Evolutionary conservation across 2,888 invertebrate species (phyloP).

Genomic region (Osmoderma eremita): DNA sequence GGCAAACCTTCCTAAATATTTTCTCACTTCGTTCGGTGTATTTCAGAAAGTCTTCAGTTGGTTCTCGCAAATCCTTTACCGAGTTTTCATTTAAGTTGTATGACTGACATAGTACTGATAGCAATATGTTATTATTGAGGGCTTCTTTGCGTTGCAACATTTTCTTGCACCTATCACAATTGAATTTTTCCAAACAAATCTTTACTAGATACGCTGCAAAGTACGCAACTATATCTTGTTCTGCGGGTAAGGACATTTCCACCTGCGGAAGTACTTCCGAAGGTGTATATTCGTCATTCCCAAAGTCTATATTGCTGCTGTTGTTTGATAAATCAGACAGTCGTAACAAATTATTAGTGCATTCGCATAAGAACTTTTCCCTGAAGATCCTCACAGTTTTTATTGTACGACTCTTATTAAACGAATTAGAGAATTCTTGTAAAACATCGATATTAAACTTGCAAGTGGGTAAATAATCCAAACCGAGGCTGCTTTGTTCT

Average conservation of each 20-base stretch:
- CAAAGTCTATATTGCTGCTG: not conserved
- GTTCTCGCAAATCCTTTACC: not conserved
- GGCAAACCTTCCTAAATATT: constrained; percentile 22
- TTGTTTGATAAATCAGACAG: not conserved
- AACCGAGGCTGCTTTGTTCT: not conserved
- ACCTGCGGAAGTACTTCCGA: not conserved
- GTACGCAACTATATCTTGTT: not conserved
- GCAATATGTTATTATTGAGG: constrained; percentile 5
- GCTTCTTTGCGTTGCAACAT: constrained; percentile 32
- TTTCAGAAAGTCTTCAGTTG: not conserved
- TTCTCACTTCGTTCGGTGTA: constrained; percentile 6
- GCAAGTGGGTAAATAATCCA: not conserved
- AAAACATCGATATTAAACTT: constrained; percentile 28
- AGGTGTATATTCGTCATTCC: not conserved
- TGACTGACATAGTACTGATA: not conserved
- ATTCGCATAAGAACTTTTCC: not conserved
- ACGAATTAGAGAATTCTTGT: constrained; percentile 6
- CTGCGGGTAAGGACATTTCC: not conserved
- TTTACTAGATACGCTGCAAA: constrained; percentile 3
- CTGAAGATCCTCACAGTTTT: not conserved
- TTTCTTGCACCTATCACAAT: constrained; percentile 37
- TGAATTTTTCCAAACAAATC: constrained; percentile 1
- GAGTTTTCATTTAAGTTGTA: constrained; percentile 1
- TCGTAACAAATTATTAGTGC: not conserved
- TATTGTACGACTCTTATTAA: not conserved